Conservation (phyloP, 2,797 vertebrate genomes). For the Crenichthys baileyi region DNA sequence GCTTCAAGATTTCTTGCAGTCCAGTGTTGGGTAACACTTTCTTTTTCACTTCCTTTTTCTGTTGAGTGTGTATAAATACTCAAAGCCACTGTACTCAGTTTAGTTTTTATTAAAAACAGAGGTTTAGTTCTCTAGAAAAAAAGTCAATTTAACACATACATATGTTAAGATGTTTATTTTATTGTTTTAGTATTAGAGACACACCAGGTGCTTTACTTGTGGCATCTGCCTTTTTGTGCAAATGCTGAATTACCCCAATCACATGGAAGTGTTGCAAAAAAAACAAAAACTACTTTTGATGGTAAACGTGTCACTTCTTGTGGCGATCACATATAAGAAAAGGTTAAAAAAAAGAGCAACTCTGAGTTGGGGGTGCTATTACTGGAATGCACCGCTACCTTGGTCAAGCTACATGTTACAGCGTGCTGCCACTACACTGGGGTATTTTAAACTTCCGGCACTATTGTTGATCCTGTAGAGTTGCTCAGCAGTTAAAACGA, state of each 20-base stretch:
- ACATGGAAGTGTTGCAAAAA: neutral
- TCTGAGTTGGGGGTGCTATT: neutral
- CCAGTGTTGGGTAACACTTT: neutral
- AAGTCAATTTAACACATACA: neutral
- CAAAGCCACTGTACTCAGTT: neutral
- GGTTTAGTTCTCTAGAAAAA: neutral
- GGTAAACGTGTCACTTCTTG: neutral
- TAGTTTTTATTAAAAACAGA: neutral
- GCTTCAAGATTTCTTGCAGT: neutral
- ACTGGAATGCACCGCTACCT: neutral
- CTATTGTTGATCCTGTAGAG: neutral
- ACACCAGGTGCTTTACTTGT: neutral
- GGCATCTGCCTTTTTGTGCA: neutral
- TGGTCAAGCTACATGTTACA: neutral
- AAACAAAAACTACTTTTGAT: neutral
- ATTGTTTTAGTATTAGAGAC: neutral
- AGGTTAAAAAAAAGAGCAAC: neutral
- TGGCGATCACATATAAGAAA: neutral
- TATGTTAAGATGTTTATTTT: neutral
- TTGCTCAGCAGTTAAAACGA: neutral
- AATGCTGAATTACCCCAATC: too few species aligned
- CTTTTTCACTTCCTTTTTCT: slow-evolving; percentile 2
- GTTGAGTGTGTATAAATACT: neutral
- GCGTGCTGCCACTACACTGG: neutral
- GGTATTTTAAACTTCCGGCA: too few species aligned